Conservation (phyloP, 92 coral and sea anemone species). For the Porites lobata region DNA sequence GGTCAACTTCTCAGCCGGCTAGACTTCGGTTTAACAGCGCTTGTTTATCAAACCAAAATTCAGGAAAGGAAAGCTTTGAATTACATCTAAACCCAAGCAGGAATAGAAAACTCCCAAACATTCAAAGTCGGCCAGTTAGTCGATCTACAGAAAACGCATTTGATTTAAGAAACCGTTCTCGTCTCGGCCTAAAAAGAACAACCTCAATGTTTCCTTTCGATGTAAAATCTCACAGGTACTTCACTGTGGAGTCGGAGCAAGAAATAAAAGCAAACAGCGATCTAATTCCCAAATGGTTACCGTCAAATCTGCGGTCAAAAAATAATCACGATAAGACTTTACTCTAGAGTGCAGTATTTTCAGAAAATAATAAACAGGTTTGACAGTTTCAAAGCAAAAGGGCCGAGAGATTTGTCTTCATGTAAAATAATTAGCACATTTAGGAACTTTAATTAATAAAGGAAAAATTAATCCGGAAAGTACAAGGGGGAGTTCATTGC, state of each 20-base stretch:
- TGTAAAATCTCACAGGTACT: slow-evolving; percentile 4
- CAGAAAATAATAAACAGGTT: background rate
- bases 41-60: background rate
- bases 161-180: background rate
- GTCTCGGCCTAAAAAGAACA: slow-evolving; percentile 6
- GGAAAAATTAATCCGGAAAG: background rate
- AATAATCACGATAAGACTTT: slow-evolving; percentile 15
- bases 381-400: background rate
- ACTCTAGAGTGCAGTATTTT: background rate
- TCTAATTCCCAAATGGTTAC: slow-evolving; percentile 46
- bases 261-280: slow-evolving; percentile 9
- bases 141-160: background rate
- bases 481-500: no score
- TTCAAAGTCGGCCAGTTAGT: background rate
- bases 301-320: slow-evolving; percentile 41
- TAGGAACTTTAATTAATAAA: background rate
- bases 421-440: slow-evolving; percentile 13
- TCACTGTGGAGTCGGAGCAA: background rate
- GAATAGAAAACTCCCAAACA: background rate
- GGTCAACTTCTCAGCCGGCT: slow-evolving; percentile 6
- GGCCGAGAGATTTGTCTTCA: background rate
- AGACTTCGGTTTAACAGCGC: background rate
- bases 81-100: background rate
- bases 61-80: background rate
- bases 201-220: background rate